Base-by-base conservation (phyloP, 92 coral and sea anemone species). In the Actinostola sp. region DNA sequence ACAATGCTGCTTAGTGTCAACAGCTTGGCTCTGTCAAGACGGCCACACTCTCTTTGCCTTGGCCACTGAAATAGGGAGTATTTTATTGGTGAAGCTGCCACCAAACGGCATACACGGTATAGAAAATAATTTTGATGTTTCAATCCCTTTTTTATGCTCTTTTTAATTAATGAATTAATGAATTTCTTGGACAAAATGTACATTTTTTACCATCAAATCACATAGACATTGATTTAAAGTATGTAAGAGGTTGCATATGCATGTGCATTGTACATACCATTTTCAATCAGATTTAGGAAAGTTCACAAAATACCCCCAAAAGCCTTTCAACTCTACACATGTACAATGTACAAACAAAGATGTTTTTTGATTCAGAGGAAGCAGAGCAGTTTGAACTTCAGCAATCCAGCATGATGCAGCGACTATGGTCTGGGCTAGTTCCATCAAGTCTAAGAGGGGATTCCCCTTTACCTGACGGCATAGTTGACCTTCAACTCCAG, bases 11-110 rank as follows among this genome's bases (percentile, higher is more conserved):
- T 61, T 71, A 36, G 75, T 80, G 0, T 91, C 90, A 63, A 71
- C 95, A 23, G 92, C 86, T 20, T 94, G 98, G 98, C 88, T 94
- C 8, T 94, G 97, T 43, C 97, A 94, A 55, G 98, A 94, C 83
- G 98, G 98, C 1, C 86, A 94, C 19, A 79, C 95, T 38, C 73
- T 94, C 42, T 94, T 94, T 82, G 93, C 92, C 19, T 63, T 94
- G 58, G 88, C 91, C 0, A 85, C 97, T 16, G 78, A 65, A 34
- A 63, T 84, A 8, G 98, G 97, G 7, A 73, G 86, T 13, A 84
- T 92, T 29, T 63, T 94, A 58, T 43, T 94, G 54, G 85, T 94
- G 16, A 94, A 88, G 60, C 79, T 94, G 17, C 97, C 97, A 31
- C 89, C 92, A 10, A 83, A 84, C 9, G 85, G 85, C n/a, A 70